Conservation (phyloP, 2,888 invertebrate species). For the Timema cristinae region DNA sequence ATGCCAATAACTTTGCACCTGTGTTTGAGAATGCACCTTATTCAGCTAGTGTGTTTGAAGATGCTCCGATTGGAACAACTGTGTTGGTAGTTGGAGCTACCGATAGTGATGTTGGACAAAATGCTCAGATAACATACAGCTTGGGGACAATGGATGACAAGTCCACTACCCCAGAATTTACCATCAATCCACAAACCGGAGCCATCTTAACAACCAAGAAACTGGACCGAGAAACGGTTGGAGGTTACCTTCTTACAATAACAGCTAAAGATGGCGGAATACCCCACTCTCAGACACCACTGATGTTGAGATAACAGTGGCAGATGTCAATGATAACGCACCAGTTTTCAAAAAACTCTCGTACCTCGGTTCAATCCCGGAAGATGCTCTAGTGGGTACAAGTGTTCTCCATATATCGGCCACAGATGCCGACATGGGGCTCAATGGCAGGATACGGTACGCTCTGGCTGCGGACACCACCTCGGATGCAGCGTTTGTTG, state of each 20-base stretch:
- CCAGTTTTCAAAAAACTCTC: slow-evolving; percentile 79
- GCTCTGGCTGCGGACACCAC: slow-evolving; percentile 63
- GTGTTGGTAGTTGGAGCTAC: slow-evolving; percentile 88
- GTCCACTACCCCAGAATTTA: slow-evolving; percentile 61
- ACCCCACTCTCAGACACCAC: slow-evolving; percentile 91
- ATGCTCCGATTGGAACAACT: slow-evolving; percentile 85
- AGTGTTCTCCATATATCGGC: slow-evolving; percentile 76
- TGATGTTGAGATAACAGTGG: slow-evolving; percentile 90
- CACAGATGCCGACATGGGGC: slow-evolving; percentile 77
- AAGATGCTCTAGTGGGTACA: slow-evolving; percentile 81
- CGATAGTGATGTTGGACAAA: slow-evolving; percentile 92
- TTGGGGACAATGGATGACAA: slow-evolving; percentile 60
- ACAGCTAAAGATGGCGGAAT: slow-evolving; percentile 90
- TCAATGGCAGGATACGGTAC: slow-evolving; percentile 84
- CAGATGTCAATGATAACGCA: slow-evolving; percentile 94
- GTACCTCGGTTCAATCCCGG: slow-evolving; percentile 78
- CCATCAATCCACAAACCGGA: slow-evolving; percentile 89
- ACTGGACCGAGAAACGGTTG: slow-evolving; percentile 77
- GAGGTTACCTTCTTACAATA: slow-evolving; percentile 82
- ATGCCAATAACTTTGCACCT: slow-evolving; percentile 92
- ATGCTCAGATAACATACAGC: slow-evolving; percentile 63
- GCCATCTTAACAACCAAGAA: slow-evolving; percentile 82
- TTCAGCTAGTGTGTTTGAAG: slow-evolving; percentile 83
- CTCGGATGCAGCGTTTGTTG: slow-evolving; percentile 80
- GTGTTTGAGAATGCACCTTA: slow-evolving; percentile 93